Conservation (phyloP, 1,140 invertebrate genomes). For the Lucilia cuprina region DNA sequence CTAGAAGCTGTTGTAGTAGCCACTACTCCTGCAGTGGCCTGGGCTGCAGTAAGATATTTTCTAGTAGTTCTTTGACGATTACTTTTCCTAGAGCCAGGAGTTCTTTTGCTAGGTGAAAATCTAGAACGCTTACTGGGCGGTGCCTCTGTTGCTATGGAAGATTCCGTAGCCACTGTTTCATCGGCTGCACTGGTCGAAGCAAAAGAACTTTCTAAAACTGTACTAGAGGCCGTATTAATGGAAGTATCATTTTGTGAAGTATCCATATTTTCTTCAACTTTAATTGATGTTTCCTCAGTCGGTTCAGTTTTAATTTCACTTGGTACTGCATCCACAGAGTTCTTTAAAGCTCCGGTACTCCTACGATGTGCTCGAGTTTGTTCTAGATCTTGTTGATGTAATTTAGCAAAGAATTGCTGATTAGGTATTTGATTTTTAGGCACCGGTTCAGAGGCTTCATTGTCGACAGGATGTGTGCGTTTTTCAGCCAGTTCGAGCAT, state of each 20-base stretch:
- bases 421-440: conserved; percentile 65
- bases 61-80: conserved; percentile 55
- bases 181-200: neutral
- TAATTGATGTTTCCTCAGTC: neutral
- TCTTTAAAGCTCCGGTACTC: conserved; percentile 15
- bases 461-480: conserved; percentile 68
- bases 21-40: conserved; percentile 17
- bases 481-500: conserved; percentile 84
- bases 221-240: conserved; percentile 29
- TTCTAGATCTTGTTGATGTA: conserved; percentile 58
- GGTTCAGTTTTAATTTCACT: conserved; percentile 13
- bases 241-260: neutral
- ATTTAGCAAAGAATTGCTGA: conserved; percentile 60
- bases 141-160: neutral
- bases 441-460: conserved; percentile 64
- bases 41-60: conserved; percentile 42
- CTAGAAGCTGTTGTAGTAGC: neutral
- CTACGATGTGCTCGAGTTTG: conserved; percentile 48
- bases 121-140: conserved; percentile 44
- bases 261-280: conserved; percentile 6
- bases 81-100: conserved; percentile 52
- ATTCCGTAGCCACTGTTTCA: neutral
- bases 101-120: conserved; percentile 45
- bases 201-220: neutral
- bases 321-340: neutral